These are phyloP conservation scores for Graphium colonna DNA, from an alignment of 2,888 invertebrate genomes.

Conservation along the genomic window DNA sequence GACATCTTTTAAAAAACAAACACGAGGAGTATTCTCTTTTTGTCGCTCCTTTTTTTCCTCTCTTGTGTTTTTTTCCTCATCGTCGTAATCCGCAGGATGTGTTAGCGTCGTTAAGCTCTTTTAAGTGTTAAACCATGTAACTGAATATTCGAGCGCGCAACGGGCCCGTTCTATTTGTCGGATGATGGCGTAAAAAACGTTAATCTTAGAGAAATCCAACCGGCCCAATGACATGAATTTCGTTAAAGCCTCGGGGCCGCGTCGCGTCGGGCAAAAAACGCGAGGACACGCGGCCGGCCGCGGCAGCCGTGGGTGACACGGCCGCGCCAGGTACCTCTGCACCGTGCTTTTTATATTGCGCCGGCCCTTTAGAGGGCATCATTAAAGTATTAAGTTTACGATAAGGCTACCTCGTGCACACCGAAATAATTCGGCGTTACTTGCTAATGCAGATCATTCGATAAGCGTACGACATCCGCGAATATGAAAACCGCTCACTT, in stretches of 20 bases:
- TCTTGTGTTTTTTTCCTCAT: neutral
- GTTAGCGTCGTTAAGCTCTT: conserved; percentile 80
- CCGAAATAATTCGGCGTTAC: conserved; percentile 44
- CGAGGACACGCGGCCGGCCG: conserved; percentile 64
- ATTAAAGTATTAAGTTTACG: conserved; percentile 75
- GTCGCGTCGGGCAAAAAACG: conserved; percentile 59
- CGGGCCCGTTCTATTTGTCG: conserved; percentile 78
- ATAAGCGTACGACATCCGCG: conserved; percentile 16
- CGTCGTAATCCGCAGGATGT: conserved; percentile 79
- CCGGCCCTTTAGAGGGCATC: conserved; percentile 58
- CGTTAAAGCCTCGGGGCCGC: conserved; percentile 69
- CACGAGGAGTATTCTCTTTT: conserved; percentile 75
- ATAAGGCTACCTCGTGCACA: conserved; percentile 53
- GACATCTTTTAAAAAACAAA: conserved; percentile 81
- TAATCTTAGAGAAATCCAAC: conserved; percentile 73
- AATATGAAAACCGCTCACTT: neutral
- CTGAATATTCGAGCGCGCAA: conserved; percentile 77
- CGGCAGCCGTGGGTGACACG: conserved; percentile 59
- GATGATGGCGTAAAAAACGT: conserved; percentile 74
- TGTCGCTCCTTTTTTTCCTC: conserved; percentile 63
- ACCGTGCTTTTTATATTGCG: conserved; percentile 51
- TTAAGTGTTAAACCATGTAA: conserved; percentile 81
- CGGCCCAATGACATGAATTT: conserved; percentile 77
- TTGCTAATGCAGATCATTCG: conserved; percentile 30
- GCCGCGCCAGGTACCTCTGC: conserved; percentile 53